phyloP scores from a whole-genome alignment of 1,140 invertebrate species.

The Temnothorax curvispinosus region DNA sequence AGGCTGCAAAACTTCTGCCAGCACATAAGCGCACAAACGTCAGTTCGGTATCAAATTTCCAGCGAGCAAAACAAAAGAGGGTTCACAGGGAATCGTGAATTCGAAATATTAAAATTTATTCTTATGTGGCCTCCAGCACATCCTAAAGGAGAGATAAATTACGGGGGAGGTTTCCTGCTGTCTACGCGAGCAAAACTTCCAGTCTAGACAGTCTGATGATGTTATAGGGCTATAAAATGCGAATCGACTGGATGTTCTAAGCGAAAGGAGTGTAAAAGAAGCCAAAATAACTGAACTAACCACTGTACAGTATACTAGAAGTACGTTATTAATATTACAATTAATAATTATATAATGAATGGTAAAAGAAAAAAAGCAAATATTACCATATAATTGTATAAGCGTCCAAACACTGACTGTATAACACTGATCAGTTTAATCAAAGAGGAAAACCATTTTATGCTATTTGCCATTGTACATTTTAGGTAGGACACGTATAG shows the following conservation, averaged over 20 bases:
- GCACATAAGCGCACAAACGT: slow-evolving; percentile 71
- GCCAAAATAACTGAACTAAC: slow-evolving; percentile 82
- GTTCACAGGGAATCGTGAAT: slow-evolving; percentile 32
- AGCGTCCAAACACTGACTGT: slow-evolving; percentile 58
- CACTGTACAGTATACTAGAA: slow-evolving; percentile 84
- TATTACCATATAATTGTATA: slow-evolving; percentile 61
- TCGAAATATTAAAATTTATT: slow-evolving; percentile 41
- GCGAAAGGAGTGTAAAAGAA: slow-evolving; percentile 71
- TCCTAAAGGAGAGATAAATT: slow-evolving; percentile 2
- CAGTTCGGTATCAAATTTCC: slow-evolving; percentile 43
- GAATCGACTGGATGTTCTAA: slow-evolving; percentile 68
- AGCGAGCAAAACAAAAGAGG: slow-evolving; percentile 50
- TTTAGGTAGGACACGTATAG: slow-evolving; percentile 57
- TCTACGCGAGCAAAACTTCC: slow-evolving; percentile 38
- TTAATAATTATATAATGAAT: slow-evolving; percentile 80
- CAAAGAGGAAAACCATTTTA: slow-evolving; percentile 68
- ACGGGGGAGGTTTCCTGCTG: slow-evolving; percentile 35
- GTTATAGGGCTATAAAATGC: slow-evolving; percentile 50
- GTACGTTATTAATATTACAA: slow-evolving; percentile 82
- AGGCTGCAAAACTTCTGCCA: slow-evolving; percentile 57
- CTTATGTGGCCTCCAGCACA: slow-evolving; percentile 43
- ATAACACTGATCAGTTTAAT: slow-evolving; percentile 70
- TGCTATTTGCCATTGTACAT: slow-evolving; percentile 70
- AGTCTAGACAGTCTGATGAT: slow-evolving; percentile 45
- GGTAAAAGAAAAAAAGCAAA: slow-evolving; percentile 72